Conservation (phyloP, 2,888 invertebrate genomes). For the Taenaris catops region DNA sequence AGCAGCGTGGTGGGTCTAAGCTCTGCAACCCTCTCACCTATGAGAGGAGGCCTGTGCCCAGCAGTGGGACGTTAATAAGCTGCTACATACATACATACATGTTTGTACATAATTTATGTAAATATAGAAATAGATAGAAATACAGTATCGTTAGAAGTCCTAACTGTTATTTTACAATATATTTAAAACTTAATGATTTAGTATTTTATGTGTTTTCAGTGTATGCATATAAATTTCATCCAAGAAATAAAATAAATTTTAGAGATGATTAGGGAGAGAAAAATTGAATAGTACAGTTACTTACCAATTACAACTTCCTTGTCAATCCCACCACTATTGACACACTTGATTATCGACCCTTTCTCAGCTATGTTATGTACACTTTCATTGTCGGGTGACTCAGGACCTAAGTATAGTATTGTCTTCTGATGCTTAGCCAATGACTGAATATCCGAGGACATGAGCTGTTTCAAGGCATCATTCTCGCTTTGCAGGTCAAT, state of each 20-base stretch:
- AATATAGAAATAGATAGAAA: no score
- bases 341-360: slow-evolving; percentile 48
- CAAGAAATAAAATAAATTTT: neutral
- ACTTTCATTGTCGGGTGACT: slow-evolving; percentile 53
- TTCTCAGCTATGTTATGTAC: slow-evolving; percentile 62
- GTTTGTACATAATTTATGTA: no score
- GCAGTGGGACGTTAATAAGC: no score
- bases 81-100: no score
- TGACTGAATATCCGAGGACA: slow-evolving; percentile 57
- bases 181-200: no score
- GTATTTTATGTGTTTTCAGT: no score
- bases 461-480: slow-evolving; percentile 57
- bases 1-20: no score
- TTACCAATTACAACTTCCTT: slow-evolving; percentile 43
- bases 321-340: slow-evolving; percentile 26
- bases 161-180: no score
- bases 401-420: slow-evolving; percentile 55
- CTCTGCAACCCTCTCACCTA: no score
- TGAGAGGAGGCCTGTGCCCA: no score
- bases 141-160: no score
- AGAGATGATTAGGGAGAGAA: neutral
- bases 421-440: slow-evolving; percentile 56
- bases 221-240: no score
- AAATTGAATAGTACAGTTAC: slow-evolving; percentile 20
- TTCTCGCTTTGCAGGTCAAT: slow-evolving; percentile 43